Evolutionary conservation across 2,888 invertebrate species (phyloP), one percentile per base, ranked within the genome.

Genomic region (Pogonocherus hispidulus): DNA sequence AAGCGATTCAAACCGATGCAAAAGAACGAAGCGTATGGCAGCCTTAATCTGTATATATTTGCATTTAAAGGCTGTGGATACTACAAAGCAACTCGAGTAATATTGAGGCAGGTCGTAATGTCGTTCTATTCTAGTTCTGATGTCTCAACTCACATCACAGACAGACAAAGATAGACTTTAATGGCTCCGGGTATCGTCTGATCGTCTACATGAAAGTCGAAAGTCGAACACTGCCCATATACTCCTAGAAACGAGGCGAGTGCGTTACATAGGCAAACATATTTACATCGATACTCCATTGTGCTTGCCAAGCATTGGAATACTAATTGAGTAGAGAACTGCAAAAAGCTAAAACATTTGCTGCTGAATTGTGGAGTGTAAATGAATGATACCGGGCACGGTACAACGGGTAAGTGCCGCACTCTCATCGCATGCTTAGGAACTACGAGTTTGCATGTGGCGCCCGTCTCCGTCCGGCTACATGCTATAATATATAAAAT

Each of bases 361-460:
- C n/a, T n/a, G n/a, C n/a, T n/a, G n/a, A n/a, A n/a, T n/a, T n/a
- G n/a, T n/a, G n/a, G n/a, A n/a, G n/a, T n/a, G n/a, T n/a, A n/a
- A n/a, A n/a, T n/a, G n/a, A n/a, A n/a, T n/a, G n/a, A n/a, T n/a
- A n/a, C n/a, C n/a, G n/a, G n/a, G n/a, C n/a, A n/a, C n/a, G n/a
- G n/a, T n/a, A n/a, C n/a, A n/a, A n/a, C n/a, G n/a, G n/a, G n/a
- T n/a, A n/a, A n/a, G n/a, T n/a, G n/a, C n/a, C n/a, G n/a, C n/a
- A n/a, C n/a, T n/a, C n/a, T n/a, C n/a, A 70, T 71, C 69, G 76
- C 73, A 69, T 70, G 69, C 57, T 47, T 46, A 59, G 47, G 67
- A 66, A 76, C 72, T 69, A 70, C 51, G 51, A 57, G 46, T 54
- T 46, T 55, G 51, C 35, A 47, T 20, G 20, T 20, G 16, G 59